Evolutionary conservation across 2,888 invertebrate species (phyloP).

Genomic region (Agonopterix subpropinquella): DNA sequence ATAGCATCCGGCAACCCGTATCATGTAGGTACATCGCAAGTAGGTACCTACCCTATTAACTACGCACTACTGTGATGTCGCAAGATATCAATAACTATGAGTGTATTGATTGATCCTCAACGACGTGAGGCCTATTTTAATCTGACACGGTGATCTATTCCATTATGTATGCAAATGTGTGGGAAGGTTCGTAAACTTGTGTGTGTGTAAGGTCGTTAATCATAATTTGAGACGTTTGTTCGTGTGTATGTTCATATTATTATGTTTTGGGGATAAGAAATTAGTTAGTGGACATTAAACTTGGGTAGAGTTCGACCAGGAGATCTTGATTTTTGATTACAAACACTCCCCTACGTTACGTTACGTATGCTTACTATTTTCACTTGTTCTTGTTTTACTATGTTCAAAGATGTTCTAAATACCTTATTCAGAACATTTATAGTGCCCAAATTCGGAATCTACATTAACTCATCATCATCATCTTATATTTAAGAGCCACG

Average conservation of each 20-base stretch:
- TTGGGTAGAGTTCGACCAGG: slow-evolving; percentile 31
- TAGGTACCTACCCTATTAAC: too few relatives aligned
- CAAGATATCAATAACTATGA: slow-evolving; percentile 26
- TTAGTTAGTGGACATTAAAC: slow-evolving; percentile 77
- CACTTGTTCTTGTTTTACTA: too few relatives aligned
- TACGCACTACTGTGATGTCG: too few relatives aligned
- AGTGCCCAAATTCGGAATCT: too few relatives aligned
- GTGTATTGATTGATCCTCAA: slow-evolving; percentile 46
- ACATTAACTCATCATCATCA: too few relatives aligned
- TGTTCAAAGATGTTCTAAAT: too few relatives aligned
- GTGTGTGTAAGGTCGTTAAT: slow-evolving; percentile 71
- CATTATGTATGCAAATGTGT: slow-evolving; percentile 40
- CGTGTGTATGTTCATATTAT: slow-evolving; percentile 72
- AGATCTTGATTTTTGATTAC: slow-evolving; percentile 23
- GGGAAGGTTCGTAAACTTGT: slow-evolving; percentile 31
- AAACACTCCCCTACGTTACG: too few relatives aligned
- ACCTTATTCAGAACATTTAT: too few relatives aligned
- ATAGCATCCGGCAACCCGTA: too few relatives aligned
- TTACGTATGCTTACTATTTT: too few relatives aligned
- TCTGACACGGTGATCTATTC: slow-evolving; percentile 62
- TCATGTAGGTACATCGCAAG: too few relatives aligned
- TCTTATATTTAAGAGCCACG: too few relatives aligned
- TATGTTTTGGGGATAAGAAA: slow-evolving; percentile 77
- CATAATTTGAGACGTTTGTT: slow-evolving; percentile 75
- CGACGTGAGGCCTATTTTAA: slow-evolving; percentile 45